Base-by-base conservation (phyloP, 2,888 invertebrate species). In the Drosophila nr. perissopoda region DNA sequence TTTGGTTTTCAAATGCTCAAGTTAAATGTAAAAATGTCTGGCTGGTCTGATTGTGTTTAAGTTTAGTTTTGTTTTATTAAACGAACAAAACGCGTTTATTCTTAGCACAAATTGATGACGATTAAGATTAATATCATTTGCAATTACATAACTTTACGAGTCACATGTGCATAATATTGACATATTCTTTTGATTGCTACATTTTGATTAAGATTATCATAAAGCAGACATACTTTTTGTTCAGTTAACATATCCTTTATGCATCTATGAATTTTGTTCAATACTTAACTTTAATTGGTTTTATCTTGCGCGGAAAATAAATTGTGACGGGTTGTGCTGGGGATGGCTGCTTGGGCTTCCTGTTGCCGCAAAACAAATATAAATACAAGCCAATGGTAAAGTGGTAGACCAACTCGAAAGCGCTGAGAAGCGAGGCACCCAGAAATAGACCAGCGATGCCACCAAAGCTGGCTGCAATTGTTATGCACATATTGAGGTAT, bases 371-470 rank as follows among this genome's bases (percentile, higher is more conserved):
- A 36, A 54, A 63, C 18, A 89, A 56, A 64, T 91, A 83, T 1
- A 90, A 76, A 67, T 81, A 89, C 4, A 92, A 64, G 5, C 92
- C 92, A 38, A 92, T 82, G 6, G 92, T 90, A 2, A 90, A 82
- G 68, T 91, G 93, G 76, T 94, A 94, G 57, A 93, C 51, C 31
- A 94, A 58, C 78, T 94, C 94, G 16, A 92, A 83, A 29, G 90
- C 92, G 82, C 94, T 94, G 8, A 94, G 82, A 1, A 94, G 77
- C 1, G 94, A 94, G 57, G 93, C 93, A 4, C 94, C 94, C 36
- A 94, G 82, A 76, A 94, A 94, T n/a, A 94, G 91, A 7, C 94
- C 94, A 58, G 94, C 93, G 56, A 94, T 92, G 18, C 94, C 93
- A 29, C 94, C 94, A 77, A 94, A 94, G 63, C 92, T 92, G 31